Evolutionary conservation across 1,140 invertebrate species (phyloP), one percentile per base, ranked within the genome.

Genomic region (Platyscapa corneri): DNA sequence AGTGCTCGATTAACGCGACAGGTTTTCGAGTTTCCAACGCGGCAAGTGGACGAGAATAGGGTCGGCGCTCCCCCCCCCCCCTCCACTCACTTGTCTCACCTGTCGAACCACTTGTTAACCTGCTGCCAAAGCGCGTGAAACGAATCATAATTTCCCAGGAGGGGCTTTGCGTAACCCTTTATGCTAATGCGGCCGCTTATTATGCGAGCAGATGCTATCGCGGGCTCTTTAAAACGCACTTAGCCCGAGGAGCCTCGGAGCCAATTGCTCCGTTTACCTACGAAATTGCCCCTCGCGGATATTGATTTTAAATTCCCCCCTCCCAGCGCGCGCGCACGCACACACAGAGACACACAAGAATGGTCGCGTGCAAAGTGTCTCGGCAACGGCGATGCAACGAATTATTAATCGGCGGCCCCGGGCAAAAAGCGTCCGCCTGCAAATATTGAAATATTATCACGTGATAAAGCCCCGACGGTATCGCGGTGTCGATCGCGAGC

Each of bases 161-260:
- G 27, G 23, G 56, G 53, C 70, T 75, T 86, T 56, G 77, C 82
- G 70, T 87, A 89, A 89, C 89, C 88, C 90, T 87, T 82, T 85
- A 90, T 89, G 88, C 81, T 91, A 90, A 92, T 89, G 16, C 18
- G 30, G 23, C 42, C 37, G 53, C 39, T 42, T 83, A 75, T 83
- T 83, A 83, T 64, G n/a, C 72, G 76, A 70, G 81, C 79, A 86
- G 89, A 89, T 90, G 67, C 42, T 87, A 89, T 89, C 89, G 16
- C 70, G 37, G 65, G 30, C 86, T 86, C 85, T 89, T 92, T 90
- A 90, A 90, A 88, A 85, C 80, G 83, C 88, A 89, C 89, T 91
- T 91, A 87, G 88, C 88, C 89, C 90, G 91, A 92, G 53, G 75
- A 77, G 75, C 30, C 46, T 46, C n/a, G 18, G 10, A n/a, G 27